Evolutionary conservation across 1,140 invertebrate genomes (phyloP).

Genomic region (Papilio polyxenes): DNA sequence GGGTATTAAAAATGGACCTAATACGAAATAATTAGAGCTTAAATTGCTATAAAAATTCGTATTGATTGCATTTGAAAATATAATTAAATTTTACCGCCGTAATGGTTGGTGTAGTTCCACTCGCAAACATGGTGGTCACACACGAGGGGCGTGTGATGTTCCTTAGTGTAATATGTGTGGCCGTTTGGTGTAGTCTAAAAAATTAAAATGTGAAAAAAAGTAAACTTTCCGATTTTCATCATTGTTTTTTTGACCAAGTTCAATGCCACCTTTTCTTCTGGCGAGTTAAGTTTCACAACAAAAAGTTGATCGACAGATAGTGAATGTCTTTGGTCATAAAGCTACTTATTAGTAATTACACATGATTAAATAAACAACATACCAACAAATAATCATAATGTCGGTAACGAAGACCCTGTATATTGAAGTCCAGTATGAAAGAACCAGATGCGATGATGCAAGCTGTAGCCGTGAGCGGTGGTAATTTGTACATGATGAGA

Average conservation of each 20-base stretch:
- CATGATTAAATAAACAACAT: slow-evolving; percentile 35
- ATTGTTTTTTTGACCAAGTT: too few relatives aligned
- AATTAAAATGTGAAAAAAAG: not conserved
- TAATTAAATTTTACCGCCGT: slow-evolving; percentile 61
- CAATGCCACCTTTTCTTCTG: too few relatives aligned
- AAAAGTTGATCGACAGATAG: not conserved
- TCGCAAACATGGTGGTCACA: slow-evolving; percentile 75
- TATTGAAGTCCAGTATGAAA: slow-evolving; percentile 75
- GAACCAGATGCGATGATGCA: slow-evolving; percentile 73
- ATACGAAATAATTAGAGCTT: not conserved
- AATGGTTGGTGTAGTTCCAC: slow-evolving; percentile 74
- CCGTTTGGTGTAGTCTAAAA: slow-evolving; percentile 70
- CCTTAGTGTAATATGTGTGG: slow-evolving; percentile 70
- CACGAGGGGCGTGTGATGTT: slow-evolving; percentile 58
- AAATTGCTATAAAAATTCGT: not conserved
- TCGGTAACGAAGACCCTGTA: slow-evolving; percentile 69
- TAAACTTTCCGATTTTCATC: not conserved
- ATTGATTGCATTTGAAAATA: slow-evolving; percentile 7
- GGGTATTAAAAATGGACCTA: slow-evolving; percentile 70
- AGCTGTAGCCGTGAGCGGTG: slow-evolving; percentile 64
- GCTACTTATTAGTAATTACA: not conserved
- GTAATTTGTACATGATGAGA: slow-evolving; percentile 72
- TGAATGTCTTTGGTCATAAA: not conserved
- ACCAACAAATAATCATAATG: slow-evolving; percentile 73
- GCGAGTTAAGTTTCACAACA: too few relatives aligned